These are phyloP conservation scores for Drosophila malerkotliana DNA, from an alignment of 1,140 invertebrate species.

Conservation along the genomic window DNA sequence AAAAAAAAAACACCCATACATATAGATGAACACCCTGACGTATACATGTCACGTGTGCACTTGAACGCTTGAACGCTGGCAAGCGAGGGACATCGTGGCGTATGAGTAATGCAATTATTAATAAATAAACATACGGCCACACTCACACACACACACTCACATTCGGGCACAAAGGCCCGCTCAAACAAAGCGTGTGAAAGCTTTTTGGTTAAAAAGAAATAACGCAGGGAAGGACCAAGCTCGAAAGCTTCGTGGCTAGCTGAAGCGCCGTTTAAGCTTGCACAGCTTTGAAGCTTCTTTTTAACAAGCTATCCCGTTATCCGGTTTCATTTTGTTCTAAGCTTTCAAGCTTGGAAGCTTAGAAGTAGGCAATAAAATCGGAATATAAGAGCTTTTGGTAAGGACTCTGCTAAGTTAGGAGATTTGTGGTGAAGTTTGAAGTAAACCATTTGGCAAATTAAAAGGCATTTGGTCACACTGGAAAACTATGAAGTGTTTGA, in stretches of 20 bases:
- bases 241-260: not conserved
- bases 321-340: not conserved
- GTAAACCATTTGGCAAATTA: too few species aligned
- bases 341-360: not conserved
- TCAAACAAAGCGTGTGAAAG: constrained; percentile 16
- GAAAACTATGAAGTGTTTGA: not conserved
- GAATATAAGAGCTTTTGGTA: not conserved
- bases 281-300: not conserved
- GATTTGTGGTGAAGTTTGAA: not conserved
- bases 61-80: constrained; percentile 51
- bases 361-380: not conserved
- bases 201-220: constrained; percentile 6
- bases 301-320: not conserved
- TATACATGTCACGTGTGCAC: constrained; percentile 69
- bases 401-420: not conserved
- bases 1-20: too few species aligned
- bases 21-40: not conserved
- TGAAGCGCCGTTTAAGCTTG: not conserved
- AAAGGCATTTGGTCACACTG: not conserved
- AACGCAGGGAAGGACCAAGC: not conserved
- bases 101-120: constrained; percentile 80
- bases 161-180: constrained; percentile 3
- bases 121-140: constrained; percentile 59
- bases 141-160: constrained; percentile 10
- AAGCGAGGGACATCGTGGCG: constrained; percentile 49